A percentile compares a stretch with the other conserved stretches of the same genome.
These are phyloP conservation scores for Hoplostethus mediterraneus DNA, from an alignment of 2,797 vertebrate genomes.

Conservation along the genomic window DNA sequence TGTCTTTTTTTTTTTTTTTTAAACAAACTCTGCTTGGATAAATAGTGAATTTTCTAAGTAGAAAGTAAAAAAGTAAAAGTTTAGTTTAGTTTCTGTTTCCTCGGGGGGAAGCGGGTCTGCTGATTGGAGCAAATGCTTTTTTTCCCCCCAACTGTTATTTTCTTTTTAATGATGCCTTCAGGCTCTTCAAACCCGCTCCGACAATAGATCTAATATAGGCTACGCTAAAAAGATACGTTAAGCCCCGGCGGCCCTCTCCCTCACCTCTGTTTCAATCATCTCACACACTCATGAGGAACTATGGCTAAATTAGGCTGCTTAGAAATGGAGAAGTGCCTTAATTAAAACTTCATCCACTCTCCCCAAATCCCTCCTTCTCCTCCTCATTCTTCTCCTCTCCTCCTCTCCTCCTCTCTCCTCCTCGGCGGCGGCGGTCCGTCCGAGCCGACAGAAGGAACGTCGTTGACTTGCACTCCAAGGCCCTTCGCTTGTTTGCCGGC, in stretches of 20 bases:
- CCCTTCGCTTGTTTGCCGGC: conserved; percentile 68
- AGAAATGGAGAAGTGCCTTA: conserved; percentile 78
- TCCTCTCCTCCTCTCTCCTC: conserved; percentile 68
- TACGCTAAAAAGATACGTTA: conserved; percentile 39
- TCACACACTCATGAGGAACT: conserved; percentile 75
- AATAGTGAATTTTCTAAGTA: background rate
- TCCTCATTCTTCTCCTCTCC: conserved; percentile 67
- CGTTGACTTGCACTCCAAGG: conserved; percentile 81
- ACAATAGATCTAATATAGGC: conserved; percentile 77
- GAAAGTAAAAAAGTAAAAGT: background rate
- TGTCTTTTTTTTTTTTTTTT: background rate
- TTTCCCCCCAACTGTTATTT: conserved; percentile 61
- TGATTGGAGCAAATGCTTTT: conserved; percentile 20
- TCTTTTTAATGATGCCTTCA: conserved; percentile 69
- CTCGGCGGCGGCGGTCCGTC: conserved; percentile 59
- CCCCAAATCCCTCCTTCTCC: conserved; percentile 60
- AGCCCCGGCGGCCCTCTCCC: conserved; percentile 50
- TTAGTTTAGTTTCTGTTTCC: conserved; percentile 4
- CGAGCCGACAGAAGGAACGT: conserved; percentile 64
- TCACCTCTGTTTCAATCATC: conserved; percentile 75
- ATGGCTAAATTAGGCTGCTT: conserved; percentile 81
- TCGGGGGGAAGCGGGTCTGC: conserved; percentile 3
- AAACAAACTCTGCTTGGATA: background rate
- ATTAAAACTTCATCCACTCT: conserved; percentile 81
- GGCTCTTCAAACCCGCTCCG: conserved; percentile 54